Evolutionary conservation across 2,888 invertebrate species (phyloP), one percentile per base, ranked within the genome.

Genomic region (Lasioglossum marginatum): DNA sequence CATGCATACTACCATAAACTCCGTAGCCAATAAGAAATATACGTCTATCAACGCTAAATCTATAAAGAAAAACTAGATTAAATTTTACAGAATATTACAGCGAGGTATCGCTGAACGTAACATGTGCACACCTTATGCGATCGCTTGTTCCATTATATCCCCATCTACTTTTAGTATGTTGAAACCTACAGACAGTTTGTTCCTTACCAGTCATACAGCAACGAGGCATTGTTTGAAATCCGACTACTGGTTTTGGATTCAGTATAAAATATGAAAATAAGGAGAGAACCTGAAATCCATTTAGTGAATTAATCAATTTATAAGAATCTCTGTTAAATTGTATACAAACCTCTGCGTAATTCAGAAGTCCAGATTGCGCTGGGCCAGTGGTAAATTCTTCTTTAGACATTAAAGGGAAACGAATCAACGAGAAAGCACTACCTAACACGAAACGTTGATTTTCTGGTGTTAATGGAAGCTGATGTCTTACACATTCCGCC

Each of bases 11-110:
- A 48, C 98, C 98, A 94, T 98, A 98, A 87, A 98, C 95, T 82
- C 98, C 98, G 95, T 98, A 98, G 1, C 98, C 98, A 83, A 98
- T 97, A 34, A 98, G 96, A 95, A 97, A 98, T 90, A 98, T 97
- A 83, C 97, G 96, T 91, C 97, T 96, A 94, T 98, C 98, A 1
- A 98, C 98, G 48, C 97, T 97, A 94, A 98, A 98, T 92, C 98
- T 97, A 92, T 27, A 95, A 93, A 34, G 23, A 83, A 81, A 83
- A 82, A 14, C 37, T 14, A 34, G 34, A 40, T 66, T 71, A 52
- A 31, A 57, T 79, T 52, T 40, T 48, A 23, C 31, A 37, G 37
- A 63, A 31, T 27, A 16, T 19, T 48, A 57, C 34, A 57, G 40
- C 14, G 3, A 8, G n/a, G 4, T 57, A 14, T 31, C 40, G 43